Evolutionary conservation across 2,888 invertebrate genomes (phyloP).

Genomic region (Cheilosia variabilis): DNA sequence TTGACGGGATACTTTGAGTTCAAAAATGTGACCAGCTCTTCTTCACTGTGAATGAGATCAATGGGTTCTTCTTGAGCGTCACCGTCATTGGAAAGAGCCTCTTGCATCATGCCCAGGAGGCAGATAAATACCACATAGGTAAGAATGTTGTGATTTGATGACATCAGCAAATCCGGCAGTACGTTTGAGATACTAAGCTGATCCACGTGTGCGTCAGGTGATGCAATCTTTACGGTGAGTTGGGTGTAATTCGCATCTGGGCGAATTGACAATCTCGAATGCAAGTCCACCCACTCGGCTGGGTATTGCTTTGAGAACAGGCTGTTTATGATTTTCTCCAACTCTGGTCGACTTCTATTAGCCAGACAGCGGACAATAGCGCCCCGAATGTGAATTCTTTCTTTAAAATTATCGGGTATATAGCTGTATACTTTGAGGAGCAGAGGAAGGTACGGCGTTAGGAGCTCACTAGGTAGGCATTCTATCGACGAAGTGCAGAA

Average conservation of each 20-base stretch:
- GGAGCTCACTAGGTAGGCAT: conserved; percentile 80
- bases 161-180: conserved; percentile 78
- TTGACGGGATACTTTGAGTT: conserved; percentile 78
- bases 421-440: conserved; percentile 79
- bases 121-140: conserved; percentile 80
- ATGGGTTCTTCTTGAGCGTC: conserved; percentile 30
- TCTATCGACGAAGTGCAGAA: conserved; percentile 81
- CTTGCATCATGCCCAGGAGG: conserved; percentile 77
- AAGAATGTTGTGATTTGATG: conserved; percentile 78
- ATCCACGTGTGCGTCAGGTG: conserved; percentile 64
- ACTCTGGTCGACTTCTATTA: conserved; percentile 78
- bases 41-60: conserved; percentile 79
- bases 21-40: conserved; percentile 79
- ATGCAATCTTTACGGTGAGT: conserved; percentile 77
- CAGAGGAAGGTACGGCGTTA: conserved; percentile 79
- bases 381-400: conserved; percentile 74
- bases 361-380: conserved; percentile 80
- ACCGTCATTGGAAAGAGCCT: conserved; percentile 36
- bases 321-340: conserved; percentile 78
- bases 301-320: conserved; percentile 76
- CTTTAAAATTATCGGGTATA: conserved; percentile 75
- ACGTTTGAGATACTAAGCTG: conserved; percentile 73
- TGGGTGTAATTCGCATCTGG: conserved; percentile 45
- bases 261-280: conserved; percentile 77
- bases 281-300: conserved; percentile 76